Evolutionary conservation across 2,797 vertebrate genomes (phyloP).

Genomic region (Sciurus carolinensis): DNA sequence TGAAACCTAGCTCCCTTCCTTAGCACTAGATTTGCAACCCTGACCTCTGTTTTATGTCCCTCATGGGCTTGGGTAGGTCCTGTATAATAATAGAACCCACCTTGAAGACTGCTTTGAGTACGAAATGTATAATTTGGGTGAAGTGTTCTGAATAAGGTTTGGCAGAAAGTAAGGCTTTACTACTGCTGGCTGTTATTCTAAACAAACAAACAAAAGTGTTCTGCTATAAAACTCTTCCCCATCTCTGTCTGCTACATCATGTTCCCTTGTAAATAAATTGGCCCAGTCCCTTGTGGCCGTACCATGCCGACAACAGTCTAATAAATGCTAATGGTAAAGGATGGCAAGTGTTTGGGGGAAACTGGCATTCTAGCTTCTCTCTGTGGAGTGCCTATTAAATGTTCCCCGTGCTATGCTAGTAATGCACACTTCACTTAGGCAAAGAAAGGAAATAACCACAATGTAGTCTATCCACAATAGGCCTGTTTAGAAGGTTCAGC

Average conservation of each 20-base stretch:
- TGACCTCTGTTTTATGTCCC: conserved; percentile 66
- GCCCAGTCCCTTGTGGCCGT: background rate
- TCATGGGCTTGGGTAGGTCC: conserved; percentile 61
- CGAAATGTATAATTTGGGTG: conserved; percentile 60
- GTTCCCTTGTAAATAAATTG: background rate
- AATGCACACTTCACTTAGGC: background rate
- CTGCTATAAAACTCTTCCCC: background rate
- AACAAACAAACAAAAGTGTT: background rate
- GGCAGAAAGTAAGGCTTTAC: background rate
- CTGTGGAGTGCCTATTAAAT: background rate
- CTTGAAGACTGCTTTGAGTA: conserved; percentile 19
- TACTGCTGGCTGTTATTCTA: background rate
- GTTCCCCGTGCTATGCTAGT: background rate
- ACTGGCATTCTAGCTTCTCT: background rate
- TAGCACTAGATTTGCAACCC: background rate
- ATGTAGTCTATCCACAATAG: background rate
- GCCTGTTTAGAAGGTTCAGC: conserved; percentile 50
- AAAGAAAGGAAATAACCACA: conserved; percentile 27
- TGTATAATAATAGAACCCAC: conserved; percentile 67
- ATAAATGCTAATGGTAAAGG: background rate
- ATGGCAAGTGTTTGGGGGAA: background rate
- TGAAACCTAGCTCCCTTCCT: background rate
- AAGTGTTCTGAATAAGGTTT: background rate
- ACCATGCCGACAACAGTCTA: background rate
- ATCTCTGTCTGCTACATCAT: background rate